Base-by-base conservation (phyloP, 2,113 vertebrate species). In the Syngnathus floridae region DNA sequence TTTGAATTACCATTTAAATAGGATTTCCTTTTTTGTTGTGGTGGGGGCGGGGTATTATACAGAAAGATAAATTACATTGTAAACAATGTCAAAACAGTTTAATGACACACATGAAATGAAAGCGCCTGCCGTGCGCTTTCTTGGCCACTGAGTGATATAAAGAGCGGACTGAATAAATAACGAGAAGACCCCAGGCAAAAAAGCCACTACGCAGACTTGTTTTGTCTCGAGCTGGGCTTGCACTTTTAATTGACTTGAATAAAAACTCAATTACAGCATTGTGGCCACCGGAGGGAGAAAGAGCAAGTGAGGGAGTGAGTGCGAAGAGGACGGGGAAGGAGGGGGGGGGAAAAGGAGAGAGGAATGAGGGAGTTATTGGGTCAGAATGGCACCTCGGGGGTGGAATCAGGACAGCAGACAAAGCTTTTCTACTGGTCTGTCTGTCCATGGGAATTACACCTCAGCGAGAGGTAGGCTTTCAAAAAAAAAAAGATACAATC, bases 1-100 rank as follows among this genome's bases (percentile, higher is more conserved):
- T 88, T 87, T 80, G 84, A 88, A 90, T 90, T 90, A 89, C 86
- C 89, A 90, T 90, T 90, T 90, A 89, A 90, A 90, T 89, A 78
- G 89, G 89, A 89, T 89, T 89, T 86, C 72, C 40, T 41, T 61
- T 60, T 48, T 43, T 43, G 59, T 82, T 82, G 86, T 80, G 70
- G 76, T 76, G 80, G 73, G 73, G 73, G 78, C 52, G 74, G 63
- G 76, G 80, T 74, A 43, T 86, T 79, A 86, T 77, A 76, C 78
- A 77, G 80, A 85, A 85, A 86, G 85, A 89, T 88, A 86, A 88
- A 90, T 89, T 87, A 87, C 87, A 88, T 77, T 81, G 87, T 89
- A 90, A 88, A 90, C 86, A 88, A 89, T 84, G 87, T 89, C 89
- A 88, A 84, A 89, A 90, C 77, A 76, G 81, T 87, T 89, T 89